phyloP scores from a whole-genome alignment of 2,888 invertebrate genomes.

The Aleiodes testaceus region DNA sequence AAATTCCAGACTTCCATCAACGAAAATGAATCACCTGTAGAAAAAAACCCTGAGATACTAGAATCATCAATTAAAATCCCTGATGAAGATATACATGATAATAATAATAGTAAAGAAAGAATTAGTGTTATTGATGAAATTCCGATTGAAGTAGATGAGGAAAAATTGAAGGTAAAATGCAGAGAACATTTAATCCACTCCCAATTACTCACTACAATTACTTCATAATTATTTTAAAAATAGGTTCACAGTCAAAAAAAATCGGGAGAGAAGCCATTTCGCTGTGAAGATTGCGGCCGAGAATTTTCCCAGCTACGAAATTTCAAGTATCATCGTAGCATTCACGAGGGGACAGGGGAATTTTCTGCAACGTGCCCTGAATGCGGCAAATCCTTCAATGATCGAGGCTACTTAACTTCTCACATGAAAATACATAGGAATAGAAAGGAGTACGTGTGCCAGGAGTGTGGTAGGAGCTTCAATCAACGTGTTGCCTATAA shows the following conservation, averaged over 20 bases:
- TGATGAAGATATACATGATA: slow-evolving; percentile 60
- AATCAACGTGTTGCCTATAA: slow-evolving; percentile 91
- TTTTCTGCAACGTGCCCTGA: slow-evolving; percentile 84
- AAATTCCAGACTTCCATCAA: no score
- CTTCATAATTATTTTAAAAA: not conserved
- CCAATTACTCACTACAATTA: no score
- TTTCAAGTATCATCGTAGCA: slow-evolving; percentile 87
- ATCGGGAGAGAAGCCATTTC: slow-evolving; percentile 77
- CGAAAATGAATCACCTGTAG: not conserved
- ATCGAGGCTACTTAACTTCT: slow-evolving; percentile 87
- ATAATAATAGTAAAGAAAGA: slow-evolving; percentile 57
- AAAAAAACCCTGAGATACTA: no score
- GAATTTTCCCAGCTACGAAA: slow-evolving; percentile 88
- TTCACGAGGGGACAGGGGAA: slow-evolving; percentile 87
- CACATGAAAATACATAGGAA: slow-evolving; percentile 91
- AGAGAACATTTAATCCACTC: not conserved
- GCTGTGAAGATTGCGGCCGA: slow-evolving; percentile 86
- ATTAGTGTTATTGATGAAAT: not conserved
- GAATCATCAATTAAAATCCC: not conserved
- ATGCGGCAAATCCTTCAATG: slow-evolving; percentile 89
- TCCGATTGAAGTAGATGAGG: not conserved
- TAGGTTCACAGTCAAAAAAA: slow-evolving; percentile 72
- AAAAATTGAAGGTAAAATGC: slow-evolving; percentile 53
- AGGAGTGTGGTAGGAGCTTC: slow-evolving; percentile 87
- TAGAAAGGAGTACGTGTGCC: slow-evolving; percentile 86